phyloP scores from a whole-genome alignment of 2,113 vertebrate species.

The Mormyrus iriodes region DNA sequence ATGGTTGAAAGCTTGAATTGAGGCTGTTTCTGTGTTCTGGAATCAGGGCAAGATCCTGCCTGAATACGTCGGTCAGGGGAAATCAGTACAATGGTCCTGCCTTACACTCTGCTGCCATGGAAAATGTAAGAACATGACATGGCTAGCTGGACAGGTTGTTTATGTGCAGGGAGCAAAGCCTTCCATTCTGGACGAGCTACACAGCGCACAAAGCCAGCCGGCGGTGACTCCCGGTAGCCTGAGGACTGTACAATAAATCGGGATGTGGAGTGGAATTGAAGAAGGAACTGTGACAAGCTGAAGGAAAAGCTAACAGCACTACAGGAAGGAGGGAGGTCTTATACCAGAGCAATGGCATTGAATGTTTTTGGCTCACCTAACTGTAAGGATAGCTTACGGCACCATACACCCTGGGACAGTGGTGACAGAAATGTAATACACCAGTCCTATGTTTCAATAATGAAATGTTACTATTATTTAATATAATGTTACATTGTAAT shows the following conservation, averaged over 20 bases:
- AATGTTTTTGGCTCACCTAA: neutral
- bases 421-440: neutral
- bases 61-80: neutral
- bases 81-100: neutral
- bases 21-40: neutral
- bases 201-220: neutral
- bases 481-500: neutral
- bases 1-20: neutral
- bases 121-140: neutral
- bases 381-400: neutral
- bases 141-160: neutral
- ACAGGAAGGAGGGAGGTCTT: neutral
- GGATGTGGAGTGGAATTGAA: neutral
- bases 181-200: neutral
- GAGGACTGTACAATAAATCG: neutral
- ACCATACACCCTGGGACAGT: neutral
- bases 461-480: neutral
- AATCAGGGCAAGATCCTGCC: neutral
- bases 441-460: neutral
- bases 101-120: neutral
- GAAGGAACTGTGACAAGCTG: neutral
- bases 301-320: neutral
- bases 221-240: neutral
- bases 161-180: neutral
- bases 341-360: neutral